Conservation (phyloP, 2,888 invertebrate species). For the Byasa hedistus region DNA sequence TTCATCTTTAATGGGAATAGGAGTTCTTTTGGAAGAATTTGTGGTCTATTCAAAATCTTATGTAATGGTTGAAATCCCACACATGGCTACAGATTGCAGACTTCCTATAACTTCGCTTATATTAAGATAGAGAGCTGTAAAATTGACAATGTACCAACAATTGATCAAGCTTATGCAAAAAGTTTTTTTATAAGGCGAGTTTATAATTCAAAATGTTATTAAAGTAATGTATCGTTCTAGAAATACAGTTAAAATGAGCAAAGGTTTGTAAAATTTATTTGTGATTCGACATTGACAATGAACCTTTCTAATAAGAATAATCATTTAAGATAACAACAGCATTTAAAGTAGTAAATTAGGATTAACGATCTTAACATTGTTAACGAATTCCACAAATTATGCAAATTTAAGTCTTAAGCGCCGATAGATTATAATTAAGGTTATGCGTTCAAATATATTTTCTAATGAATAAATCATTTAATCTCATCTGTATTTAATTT, state of each 20-base stretch:
- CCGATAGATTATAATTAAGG: constrained; percentile 4
- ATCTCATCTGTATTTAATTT: neutral
- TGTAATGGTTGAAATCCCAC: too few relatives aligned
- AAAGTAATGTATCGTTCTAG: too few relatives aligned
- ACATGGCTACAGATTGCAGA: too few relatives aligned
- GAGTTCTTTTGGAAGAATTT: too few relatives aligned
- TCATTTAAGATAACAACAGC: neutral
- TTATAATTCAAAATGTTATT: neutral
- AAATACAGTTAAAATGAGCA: neutral
- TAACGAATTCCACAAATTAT: neutral
- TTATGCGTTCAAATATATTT: neutral
- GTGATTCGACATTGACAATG: neutral
- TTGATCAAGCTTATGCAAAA: too few relatives aligned
- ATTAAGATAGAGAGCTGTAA: too few relatives aligned
- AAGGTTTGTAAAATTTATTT: neutral
- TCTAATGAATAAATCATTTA: neutral
- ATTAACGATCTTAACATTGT: neutral
- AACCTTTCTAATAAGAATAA: too few relatives aligned
- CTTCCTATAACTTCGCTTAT: too few relatives aligned
- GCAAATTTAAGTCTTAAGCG: neutral
- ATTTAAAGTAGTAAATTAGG: neutral
- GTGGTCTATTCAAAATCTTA: too few relatives aligned
- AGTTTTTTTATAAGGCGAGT: too few relatives aligned
- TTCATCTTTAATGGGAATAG: too few relatives aligned
- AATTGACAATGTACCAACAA: too few relatives aligned